Conservation (phyloP, 2,888 invertebrate genomes). For the Ectemnius lituratus region DNA sequence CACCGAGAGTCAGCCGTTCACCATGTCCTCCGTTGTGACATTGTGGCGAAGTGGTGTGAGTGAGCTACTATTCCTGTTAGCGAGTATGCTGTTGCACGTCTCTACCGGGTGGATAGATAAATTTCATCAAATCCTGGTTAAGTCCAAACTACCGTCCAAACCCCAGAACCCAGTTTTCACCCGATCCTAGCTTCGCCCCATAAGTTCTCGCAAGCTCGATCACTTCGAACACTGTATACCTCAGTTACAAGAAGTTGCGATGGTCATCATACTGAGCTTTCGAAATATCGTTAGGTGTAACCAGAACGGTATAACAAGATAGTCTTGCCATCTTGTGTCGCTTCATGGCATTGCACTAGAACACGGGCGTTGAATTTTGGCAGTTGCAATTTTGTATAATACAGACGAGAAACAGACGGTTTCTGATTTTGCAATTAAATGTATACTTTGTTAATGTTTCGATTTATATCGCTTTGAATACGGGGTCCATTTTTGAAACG, state of each 20-base stretch:
- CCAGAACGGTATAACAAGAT: too few species aligned
- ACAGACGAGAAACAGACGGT: too few species aligned
- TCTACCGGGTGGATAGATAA: slow-evolving; percentile 54
- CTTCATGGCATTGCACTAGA: too few species aligned
- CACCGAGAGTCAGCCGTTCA: slow-evolving; percentile 66
- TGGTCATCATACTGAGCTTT: too few species aligned
- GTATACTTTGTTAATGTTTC: too few species aligned
- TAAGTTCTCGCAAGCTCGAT: slow-evolving; percentile 59
- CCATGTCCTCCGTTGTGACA: slow-evolving; percentile 18
- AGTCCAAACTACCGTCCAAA: slow-evolving; percentile 66
- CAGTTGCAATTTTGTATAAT: too few species aligned
- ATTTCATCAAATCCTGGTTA: slow-evolving; percentile 67
- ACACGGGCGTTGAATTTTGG: too few species aligned
- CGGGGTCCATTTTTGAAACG: neutral
- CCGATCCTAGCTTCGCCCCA: slow-evolving; percentile 36
- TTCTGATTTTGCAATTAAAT: too few species aligned
- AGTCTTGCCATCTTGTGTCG: too few species aligned
- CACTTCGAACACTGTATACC: slow-evolving; percentile 37
- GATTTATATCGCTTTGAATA: too few species aligned
- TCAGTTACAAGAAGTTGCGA: too few species aligned
- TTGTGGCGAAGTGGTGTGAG: slow-evolving; percentile 59
- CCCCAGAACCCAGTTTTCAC: slow-evolving; percentile 45
- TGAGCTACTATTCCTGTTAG: slow-evolving; percentile 22
- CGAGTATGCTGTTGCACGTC: slow-evolving; percentile 37
- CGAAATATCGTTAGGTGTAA: too few species aligned